Percentiles rank a stretch among this genome's conserved stretches.
Evolutionary conservation across 2,113 vertebrate genomes (phyloP).

Genomic region (Etia nguti): DNA sequence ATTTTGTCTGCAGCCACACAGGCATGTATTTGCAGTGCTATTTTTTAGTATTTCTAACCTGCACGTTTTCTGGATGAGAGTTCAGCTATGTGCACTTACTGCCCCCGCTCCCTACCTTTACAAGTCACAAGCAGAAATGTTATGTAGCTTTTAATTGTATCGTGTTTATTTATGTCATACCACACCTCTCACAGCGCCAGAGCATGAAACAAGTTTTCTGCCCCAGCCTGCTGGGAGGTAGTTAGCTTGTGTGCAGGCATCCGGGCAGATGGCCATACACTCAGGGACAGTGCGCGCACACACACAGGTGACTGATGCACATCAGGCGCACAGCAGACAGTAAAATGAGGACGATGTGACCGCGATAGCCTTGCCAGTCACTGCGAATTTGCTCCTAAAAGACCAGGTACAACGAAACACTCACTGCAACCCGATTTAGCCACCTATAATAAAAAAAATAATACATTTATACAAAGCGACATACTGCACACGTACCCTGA

Average conservation of each 20-base stretch:
- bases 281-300: slow-evolving; percentile 2
- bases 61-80: neutral
- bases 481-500: neutral
- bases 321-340: neutral
- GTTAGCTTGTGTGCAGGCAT: neutral
- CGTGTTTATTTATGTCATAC: neutral
- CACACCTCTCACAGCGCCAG: neutral
- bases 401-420: neutral
- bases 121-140: neutral
- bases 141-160: neutral
- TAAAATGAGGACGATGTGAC: neutral
- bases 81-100: neutral
- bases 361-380: neutral
- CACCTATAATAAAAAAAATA: neutral
- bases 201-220: neutral
- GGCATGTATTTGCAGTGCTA: neutral
- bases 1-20: neutral
- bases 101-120: neutral
- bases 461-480: neutral
- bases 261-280: neutral
- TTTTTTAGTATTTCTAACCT: neutral
- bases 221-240: neutral
- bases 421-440: neutral
- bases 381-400: neutral
- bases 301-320: neutral